Conservation (phyloP, 2,113 vertebrate genomes). For the Corythoichthys haematopterus region DNA sequence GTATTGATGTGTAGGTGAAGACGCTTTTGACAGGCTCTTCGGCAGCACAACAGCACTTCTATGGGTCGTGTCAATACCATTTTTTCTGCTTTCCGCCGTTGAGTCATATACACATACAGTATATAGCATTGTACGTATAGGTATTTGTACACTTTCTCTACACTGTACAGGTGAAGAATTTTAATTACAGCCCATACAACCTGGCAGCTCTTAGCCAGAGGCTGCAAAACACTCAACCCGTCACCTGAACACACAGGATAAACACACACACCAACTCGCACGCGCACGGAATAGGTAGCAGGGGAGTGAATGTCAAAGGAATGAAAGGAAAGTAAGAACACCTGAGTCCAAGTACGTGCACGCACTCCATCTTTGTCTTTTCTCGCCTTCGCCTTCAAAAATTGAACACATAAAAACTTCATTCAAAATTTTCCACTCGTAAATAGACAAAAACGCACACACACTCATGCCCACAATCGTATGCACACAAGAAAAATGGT, state of each 20-base stretch:
- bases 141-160: too few relatives aligned
- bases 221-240: constrained; percentile 24
- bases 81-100: too few relatives aligned
- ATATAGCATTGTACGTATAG: too few relatives aligned
- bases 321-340: constrained; percentile 25
- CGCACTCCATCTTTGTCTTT: neutral
- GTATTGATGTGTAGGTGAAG: neutral
- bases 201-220: constrained; percentile 36
- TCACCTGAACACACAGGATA: constrained; percentile 4
- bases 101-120: too few relatives aligned
- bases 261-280: constrained; percentile 9
- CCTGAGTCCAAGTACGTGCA: constrained; percentile 16
- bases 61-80: neutral
- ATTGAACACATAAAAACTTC: neutral
- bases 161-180: constrained; percentile 1
- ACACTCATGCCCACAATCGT: neutral
- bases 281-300: constrained; percentile 25
- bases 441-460: constrained; percentile 12
- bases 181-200: constrained; percentile 30
- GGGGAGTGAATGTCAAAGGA: constrained; percentile 39
- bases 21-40: constrained; percentile 8
- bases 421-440: constrained; percentile 2
- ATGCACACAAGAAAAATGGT: too few relatives aligned
- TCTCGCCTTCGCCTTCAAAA: neutral
- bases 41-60: constrained; percentile 8